phyloP scores from a whole-genome alignment of 2,797 vertebrate genomes.

The Discoglossus pictus region DNA sequence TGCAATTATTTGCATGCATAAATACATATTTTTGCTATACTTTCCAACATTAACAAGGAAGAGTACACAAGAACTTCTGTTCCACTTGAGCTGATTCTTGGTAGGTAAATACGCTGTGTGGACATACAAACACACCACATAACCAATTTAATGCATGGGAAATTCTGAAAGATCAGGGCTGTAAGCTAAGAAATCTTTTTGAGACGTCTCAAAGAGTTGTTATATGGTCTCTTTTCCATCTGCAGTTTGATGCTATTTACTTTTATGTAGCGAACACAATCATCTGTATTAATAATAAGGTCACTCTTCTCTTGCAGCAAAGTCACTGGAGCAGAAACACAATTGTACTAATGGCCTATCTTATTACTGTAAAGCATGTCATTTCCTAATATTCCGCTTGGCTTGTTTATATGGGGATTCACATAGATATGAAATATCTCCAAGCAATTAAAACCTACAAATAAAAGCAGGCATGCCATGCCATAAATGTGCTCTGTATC shows the following conservation, averaged over 20 bases:
- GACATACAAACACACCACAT: background rate
- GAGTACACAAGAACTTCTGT: too few relatives aligned
- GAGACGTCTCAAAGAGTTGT: slow-evolving; percentile 16
- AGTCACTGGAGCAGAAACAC: slow-evolving; percentile 27
- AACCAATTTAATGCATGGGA: slow-evolving; percentile 8
- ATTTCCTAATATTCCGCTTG: slow-evolving; percentile 28
- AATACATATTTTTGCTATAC: too few relatives aligned
- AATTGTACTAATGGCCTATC: slow-evolving; percentile 50
- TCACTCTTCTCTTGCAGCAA: slow-evolving; percentile 18
- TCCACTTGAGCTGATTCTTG: background rate
- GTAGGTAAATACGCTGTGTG: background rate
- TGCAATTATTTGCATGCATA: too few relatives aligned
- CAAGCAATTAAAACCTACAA: slow-evolving; percentile 18
- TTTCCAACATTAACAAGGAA: too few relatives aligned
- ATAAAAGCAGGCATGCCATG: slow-evolving; percentile 13
- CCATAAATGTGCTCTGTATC: slow-evolving; percentile 1
- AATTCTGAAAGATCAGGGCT: background rate
- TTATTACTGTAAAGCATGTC: slow-evolving; percentile 49
- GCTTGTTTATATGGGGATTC: slow-evolving; percentile 32
- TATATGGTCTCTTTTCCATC: slow-evolving; percentile 2
- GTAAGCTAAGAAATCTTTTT: slow-evolving; percentile 6
- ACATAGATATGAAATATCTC: slow-evolving; percentile 30
- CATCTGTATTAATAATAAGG: slow-evolving; percentile 26
- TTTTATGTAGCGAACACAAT: slow-evolving; percentile 21
- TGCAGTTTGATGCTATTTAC: slow-evolving; percentile 28